These are phyloP conservation scores for Hemitrygon akajei DNA, from an alignment of 2,797 vertebrate species.

Conservation along the genomic window DNA sequence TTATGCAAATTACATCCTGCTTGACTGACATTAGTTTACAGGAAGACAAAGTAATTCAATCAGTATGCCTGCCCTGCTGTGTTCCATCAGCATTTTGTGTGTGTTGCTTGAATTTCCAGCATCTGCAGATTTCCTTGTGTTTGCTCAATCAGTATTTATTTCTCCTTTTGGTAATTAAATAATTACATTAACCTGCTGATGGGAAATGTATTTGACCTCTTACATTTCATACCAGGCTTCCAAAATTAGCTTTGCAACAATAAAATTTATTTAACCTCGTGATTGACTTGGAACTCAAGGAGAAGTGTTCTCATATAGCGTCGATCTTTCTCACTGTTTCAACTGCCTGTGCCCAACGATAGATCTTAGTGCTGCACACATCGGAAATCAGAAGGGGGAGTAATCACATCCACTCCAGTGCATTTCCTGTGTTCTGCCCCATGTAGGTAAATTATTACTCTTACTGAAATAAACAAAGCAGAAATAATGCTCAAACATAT, in stretches of 20 bases:
- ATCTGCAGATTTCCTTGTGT: too few species aligned
- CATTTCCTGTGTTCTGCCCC: background rate
- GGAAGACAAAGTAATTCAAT: background rate
- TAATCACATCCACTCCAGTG: background rate
- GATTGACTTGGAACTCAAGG: background rate
- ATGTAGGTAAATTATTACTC: background rate
- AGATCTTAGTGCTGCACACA: background rate
- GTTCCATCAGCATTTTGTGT: too few species aligned
- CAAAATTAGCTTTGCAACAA: background rate
- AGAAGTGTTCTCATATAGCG: background rate
- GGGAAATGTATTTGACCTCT: background rate
- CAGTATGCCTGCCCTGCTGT: too few species aligned
- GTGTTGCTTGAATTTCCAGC: too few species aligned
- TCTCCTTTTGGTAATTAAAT: background rate
- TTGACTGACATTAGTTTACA: background rate
- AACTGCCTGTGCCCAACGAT: background rate
- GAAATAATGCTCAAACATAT: too few species aligned
- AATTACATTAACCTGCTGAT: background rate
- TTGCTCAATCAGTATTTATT: background rate
- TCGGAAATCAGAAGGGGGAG: background rate
- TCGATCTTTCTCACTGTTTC: background rate
- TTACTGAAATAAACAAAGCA: too few species aligned
- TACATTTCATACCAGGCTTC: background rate
- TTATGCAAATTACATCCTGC: background rate
- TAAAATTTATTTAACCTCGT: background rate